These are phyloP conservation scores for Elephantulus edwardii DNA, from an alignment of 2,113 vertebrate species.

Conservation along the genomic window DNA sequence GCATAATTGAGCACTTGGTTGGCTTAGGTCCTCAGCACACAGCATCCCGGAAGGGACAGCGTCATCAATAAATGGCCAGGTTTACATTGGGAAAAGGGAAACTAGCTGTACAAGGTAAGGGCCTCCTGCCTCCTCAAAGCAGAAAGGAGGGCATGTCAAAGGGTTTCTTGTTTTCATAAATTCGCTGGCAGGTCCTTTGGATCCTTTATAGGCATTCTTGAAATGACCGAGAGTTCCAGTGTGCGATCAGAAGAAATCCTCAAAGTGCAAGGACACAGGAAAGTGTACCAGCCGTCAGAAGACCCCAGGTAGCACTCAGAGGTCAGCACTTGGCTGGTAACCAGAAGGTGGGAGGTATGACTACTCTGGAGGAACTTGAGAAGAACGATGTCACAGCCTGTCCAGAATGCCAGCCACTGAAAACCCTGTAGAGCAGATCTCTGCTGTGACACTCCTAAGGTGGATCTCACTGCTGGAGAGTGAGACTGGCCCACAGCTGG, in stretches of 20 bases:
- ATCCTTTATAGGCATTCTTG: conserved; percentile 42
- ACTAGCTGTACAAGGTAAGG: not conserved
- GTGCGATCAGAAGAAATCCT: conserved; percentile 15
- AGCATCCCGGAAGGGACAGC: not conserved
- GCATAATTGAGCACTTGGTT: not conserved
- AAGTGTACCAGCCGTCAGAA: not conserved
- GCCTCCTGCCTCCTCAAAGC: conserved; percentile 35
- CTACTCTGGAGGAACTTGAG: not conserved
- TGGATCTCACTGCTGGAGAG: no score
- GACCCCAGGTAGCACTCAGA: not conserved
- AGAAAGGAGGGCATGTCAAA: conserved; percentile 26
- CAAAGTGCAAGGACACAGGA: not conserved
- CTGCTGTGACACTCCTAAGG: not conserved
- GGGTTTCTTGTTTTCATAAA: conserved; percentile 48
- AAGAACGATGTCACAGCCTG: not conserved
- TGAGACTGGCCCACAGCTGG: no score
- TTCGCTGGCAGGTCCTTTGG: not conserved
- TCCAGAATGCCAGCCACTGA: not conserved
- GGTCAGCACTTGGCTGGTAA: not conserved
- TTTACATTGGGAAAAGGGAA: not conserved
- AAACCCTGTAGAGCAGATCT: not conserved
- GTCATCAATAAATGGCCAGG: not conserved
- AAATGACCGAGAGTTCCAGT: not conserved
- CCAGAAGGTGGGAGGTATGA: not conserved
- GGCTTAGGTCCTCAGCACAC: not conserved